These are phyloP conservation scores for Agrilus planipennis DNA, from an alignment of 1,140 invertebrate genomes.

Conservation along the genomic window DNA sequence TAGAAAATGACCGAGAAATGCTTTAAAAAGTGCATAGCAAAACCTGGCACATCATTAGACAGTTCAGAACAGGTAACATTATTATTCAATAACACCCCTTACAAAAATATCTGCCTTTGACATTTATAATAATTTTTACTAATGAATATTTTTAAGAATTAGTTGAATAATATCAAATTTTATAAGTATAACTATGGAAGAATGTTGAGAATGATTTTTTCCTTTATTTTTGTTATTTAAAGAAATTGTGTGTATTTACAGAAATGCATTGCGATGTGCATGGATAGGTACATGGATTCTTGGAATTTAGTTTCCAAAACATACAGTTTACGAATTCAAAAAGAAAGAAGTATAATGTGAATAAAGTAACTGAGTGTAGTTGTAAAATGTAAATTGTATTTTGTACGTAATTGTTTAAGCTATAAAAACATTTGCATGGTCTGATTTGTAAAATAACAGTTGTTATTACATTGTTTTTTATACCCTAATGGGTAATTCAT, in stretches of 20 bases:
- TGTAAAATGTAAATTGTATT: too few relatives aligned
- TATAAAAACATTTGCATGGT: too few relatives aligned
- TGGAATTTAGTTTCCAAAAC: constrained; percentile 82
- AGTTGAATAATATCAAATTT: not conserved
- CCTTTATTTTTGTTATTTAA: constrained; percentile 5
- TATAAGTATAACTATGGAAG: not conserved
- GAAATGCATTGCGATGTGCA: constrained; percentile 96
- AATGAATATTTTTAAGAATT: not conserved
- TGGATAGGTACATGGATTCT: constrained; percentile 95
- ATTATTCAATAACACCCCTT: constrained; percentile 6
- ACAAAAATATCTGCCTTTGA: constrained; percentile 8
- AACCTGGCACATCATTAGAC: constrained; percentile 82
- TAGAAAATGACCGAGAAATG: constrained; percentile 96
- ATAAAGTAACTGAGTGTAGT: too few relatives aligned
- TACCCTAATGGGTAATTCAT: too few relatives aligned
- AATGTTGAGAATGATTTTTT: too few relatives aligned
- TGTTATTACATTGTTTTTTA: too few relatives aligned
- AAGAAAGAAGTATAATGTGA: constrained; percentile 47
- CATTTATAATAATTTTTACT: constrained; percentile 1
- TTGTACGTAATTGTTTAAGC: too few relatives aligned
- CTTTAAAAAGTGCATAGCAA: constrained; percentile 86
- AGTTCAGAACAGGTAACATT: constrained; percentile 84
- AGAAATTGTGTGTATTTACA: constrained; percentile 39
- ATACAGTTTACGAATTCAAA: constrained; percentile 69
- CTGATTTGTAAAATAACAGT: too few relatives aligned